Percentiles rank a stretch among this genome's conserved stretches.
phyloP scores from a whole-genome alignment of 2,888 invertebrate species.

The Priocnemis perturbator region DNA sequence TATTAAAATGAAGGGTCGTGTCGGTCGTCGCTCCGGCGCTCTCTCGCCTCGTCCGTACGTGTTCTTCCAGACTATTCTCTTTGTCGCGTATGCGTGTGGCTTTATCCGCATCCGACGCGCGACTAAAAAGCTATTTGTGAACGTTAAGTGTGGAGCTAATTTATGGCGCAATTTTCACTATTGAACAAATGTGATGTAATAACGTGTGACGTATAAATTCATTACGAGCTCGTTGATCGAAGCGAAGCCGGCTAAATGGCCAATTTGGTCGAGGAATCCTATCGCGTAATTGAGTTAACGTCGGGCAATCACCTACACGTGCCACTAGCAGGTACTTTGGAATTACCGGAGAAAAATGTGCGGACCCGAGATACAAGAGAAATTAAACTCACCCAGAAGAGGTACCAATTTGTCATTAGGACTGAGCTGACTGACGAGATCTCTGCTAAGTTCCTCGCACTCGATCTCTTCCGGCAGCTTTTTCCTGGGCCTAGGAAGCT shows the following conservation, averaged over 20 bases:
- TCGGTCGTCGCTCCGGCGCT: conserved; percentile 65
- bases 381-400: conserved; percentile 75
- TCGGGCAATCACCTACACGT: no score
- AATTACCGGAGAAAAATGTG: no score
- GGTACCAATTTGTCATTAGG: conserved; percentile 82
- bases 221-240: not conserved
- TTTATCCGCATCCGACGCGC: not conserved
- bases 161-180: no score
- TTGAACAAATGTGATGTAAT: no score
- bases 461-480: conserved; percentile 86
- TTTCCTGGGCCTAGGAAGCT: conserved; percentile 77
- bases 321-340: no score
- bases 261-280: not conserved
- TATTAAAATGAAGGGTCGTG: conserved; percentile 70
- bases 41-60: conserved; percentile 11
- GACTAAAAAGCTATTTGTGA: not conserved
- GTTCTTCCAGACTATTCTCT: not conserved
- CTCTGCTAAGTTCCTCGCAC: conserved; percentile 83
- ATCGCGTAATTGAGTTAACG: not conserved
- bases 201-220: no score
- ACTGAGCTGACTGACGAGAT: conserved; percentile 80
- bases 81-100: not conserved
- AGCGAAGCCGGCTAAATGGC: conserved; percentile 1
- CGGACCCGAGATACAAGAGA: no score
- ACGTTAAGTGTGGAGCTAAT: no score